Base-by-base conservation (phyloP, 2,797 vertebrate species). In the Bradypus variegatus region DNA sequence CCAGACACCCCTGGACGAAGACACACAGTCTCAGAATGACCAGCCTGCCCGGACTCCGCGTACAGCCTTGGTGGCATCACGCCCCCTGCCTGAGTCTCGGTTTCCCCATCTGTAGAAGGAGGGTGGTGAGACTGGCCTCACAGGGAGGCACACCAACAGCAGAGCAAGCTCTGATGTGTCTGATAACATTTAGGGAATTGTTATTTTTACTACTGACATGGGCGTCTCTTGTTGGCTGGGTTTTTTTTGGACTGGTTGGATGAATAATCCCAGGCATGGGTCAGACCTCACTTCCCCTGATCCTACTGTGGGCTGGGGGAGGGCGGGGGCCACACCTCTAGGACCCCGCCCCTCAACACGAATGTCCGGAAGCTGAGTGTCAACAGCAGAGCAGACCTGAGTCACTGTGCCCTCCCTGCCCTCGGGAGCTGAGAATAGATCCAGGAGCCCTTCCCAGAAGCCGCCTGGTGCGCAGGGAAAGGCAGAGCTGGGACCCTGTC, bases 21-120 rank as follows among this genome's bases (percentile, higher is more conserved):
- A 77, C 25, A 58, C 45, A 29, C 33, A 45, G 25, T 80, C 62
- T 55, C 70, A 13, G 69, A 55, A 77, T 55, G 58, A 87, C 69
- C 33, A 53, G 81, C 9, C 31, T 9, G 27, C 18, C 11, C 8
- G 19, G 16, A n/a, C 65, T 48, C 5, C 2, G 16, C 18, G 7
- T 65, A 58, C 27, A 10, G 77, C 6, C 29, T 88, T 58, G 0
- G 64, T 2, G 78, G 86, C 72, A 88, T 93, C 95, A 90, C 70
- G 96, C 95, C 95, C 96, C 90, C 95, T 94, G 80, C 80, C 80
- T 1, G 31, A 65, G 87, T 64, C 73, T 95, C 50, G 10, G 41
- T 87, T 92, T 94, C 92, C 88, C 65, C 15, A 5, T 3, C 31
- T 50, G 11, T 8, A 81, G 65, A 86, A 77, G 38, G 72, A 92